These are phyloP conservation scores for Synanceia verrucosa DNA, from an alignment of 2,797 vertebrate genomes.

Conservation along the genomic window DNA sequence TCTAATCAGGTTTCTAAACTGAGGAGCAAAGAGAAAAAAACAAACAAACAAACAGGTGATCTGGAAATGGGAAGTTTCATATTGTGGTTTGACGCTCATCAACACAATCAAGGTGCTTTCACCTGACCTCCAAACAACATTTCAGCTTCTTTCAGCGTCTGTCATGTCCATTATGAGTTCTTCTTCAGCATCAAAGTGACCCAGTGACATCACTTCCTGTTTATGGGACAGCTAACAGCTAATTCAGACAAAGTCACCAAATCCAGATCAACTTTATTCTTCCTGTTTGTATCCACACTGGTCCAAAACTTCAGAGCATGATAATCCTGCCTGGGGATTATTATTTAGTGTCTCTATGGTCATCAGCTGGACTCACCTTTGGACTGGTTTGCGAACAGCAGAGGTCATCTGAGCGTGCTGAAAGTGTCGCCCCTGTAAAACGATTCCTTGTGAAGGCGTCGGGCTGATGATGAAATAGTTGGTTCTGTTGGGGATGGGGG, in stretches of 20 bases:
- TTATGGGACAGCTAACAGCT: not conserved
- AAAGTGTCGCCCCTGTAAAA: slow-evolving; percentile 90
- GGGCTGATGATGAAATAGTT: slow-evolving; percentile 77
- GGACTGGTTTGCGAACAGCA: slow-evolving; percentile 85
- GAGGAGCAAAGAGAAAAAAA: too few relatives aligned
- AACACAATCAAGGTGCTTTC: not conserved
- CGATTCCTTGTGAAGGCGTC: slow-evolving; percentile 79
- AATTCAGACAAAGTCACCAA: too few relatives aligned
- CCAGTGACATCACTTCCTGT: not conserved
- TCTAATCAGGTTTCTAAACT: not conserved
- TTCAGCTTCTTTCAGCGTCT: too few relatives aligned
- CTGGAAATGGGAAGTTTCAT: not conserved
- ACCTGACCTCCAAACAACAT: too few relatives aligned
- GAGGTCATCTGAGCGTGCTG: slow-evolving; percentile 87
- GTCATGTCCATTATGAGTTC: too few relatives aligned
- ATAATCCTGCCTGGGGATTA: too few relatives aligned
- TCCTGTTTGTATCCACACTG: not conserved
- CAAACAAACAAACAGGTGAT: not conserved
- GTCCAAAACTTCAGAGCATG: too few relatives aligned
- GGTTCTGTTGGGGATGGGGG: slow-evolving; percentile 69
- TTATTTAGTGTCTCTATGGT: too few relatives aligned
- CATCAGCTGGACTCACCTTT: too few relatives aligned
- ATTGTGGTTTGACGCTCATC: not conserved
- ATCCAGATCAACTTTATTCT: not conserved
- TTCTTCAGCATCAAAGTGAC: not conserved